Evolutionary conservation across 2,797 vertebrate species (phyloP), one percentile per base, ranked within the genome.

Genomic region (Sciaenops ocellatus): DNA sequence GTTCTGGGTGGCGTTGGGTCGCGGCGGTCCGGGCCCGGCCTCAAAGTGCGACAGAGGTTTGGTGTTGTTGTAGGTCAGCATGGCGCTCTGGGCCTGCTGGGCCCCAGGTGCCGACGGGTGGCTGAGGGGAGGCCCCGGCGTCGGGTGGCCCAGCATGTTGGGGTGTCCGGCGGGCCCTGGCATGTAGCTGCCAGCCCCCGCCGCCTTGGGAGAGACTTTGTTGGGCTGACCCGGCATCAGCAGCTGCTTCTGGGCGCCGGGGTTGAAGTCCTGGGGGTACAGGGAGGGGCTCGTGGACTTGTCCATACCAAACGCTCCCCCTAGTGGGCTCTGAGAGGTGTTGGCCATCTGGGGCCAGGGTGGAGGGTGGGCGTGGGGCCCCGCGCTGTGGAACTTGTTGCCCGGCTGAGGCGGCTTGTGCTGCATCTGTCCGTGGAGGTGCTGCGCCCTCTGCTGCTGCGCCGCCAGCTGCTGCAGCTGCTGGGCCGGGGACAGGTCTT

Each of bases 1-100:
- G 80, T 87, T 90, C 86, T 92, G 90, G 5, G 80, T 5, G 76
- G 78, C 93, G 1, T 94, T 83, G 18, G 94, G 89, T 6, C 94
- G 42, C 46, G 90, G 62, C 42, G 93, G 96, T 0, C 96, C 96
- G 4, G 95, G 97, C 0, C 96, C 96, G 0, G 87, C 96, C 93
- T 99, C 98, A 69, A 96, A 99, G 95, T 99, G 98, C 15, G 97
- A 97, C 85, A 99, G 95, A 51, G 98, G 98, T 87, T 98, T 97
- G 80, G 98, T 99, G 93, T 99, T 99, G 85, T 94, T 97, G 61
- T 98, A 99, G 94, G 95, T 97, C 51, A 97, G 90, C 91, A 97
- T 90, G 0, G 96, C 80, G 0, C 80, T 67, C 0, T 83, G 6
- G 3, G 92, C 87, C 78, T 96, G 97, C 34, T 38, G 50, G 87